phyloP scores from a whole-genome alignment of 2,888 invertebrate genomes.

The Latheticus oryzae region DNA sequence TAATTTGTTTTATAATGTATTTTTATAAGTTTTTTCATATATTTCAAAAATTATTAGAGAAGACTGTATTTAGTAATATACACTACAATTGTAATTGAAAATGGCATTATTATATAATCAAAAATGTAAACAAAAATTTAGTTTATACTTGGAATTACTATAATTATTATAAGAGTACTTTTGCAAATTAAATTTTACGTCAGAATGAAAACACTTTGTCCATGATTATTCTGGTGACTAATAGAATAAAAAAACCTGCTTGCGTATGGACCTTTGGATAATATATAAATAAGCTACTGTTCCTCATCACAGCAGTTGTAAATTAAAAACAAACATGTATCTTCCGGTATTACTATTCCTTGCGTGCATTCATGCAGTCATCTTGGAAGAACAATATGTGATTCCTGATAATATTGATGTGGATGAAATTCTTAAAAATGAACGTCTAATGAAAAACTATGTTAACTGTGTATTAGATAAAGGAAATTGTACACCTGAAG shows the following conservation, averaged over 20 bases:
- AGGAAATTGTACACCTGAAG: conserved; percentile 78
- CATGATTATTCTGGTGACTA: too few species aligned
- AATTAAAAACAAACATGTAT: conserved; percentile 3
- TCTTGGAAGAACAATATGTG: conserved; percentile 9
- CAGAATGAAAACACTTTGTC: too few species aligned
- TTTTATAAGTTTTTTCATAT: too few species aligned
- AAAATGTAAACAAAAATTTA: too few species aligned
- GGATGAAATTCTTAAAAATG: conserved; percentile 74
- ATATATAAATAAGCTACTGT: conserved; percentile 1
- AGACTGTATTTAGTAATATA: too few species aligned
- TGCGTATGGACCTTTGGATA: not conserved
- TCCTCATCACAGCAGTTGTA: not conserved
- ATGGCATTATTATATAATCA: too few species aligned
- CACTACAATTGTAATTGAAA: too few species aligned
- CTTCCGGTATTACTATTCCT: conserved; percentile 5
- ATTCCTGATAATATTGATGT: conserved; percentile 72
- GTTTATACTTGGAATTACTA: too few species aligned
- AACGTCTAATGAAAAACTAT: conserved; percentile 69
- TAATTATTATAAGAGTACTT: too few species aligned
- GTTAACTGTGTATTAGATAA: conserved; percentile 69
- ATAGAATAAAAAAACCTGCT: conserved; percentile 3
- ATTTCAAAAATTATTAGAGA: too few species aligned
- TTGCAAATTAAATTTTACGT: too few species aligned
- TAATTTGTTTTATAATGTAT: too few species aligned
- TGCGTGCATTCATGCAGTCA: not conserved